Base-by-base conservation (phyloP, 2,888 invertebrate species). In the Gastrophysa polygoni region DNA sequence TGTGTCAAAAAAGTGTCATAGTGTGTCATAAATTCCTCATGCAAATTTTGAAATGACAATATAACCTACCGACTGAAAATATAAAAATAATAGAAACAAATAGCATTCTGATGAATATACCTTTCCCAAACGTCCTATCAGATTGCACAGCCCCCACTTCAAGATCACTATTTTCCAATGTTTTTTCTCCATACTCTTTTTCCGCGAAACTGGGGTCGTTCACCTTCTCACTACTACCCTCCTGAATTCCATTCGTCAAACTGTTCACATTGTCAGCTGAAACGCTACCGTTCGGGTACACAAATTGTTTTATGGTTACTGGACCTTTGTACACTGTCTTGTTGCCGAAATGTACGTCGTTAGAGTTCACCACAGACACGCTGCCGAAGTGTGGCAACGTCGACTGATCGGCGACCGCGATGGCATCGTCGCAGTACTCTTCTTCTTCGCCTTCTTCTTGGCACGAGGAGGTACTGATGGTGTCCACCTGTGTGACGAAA, bases 281-380 rank as follows among this genome's bases (percentile, higher is more conserved):
- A 43, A 34, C 8, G 16, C 61, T 58, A 18, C 70, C 64, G 34
- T 68, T 72, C 3, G 72, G 71, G 66, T 89, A 87, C 58, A 91
- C 83, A 67, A 91, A 85, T 77, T 91, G 91, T 75, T 90, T 91
- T 70, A 92, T 91, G 29, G 88, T 89, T 14, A 92, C 91, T 48
- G 91, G 91, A 5, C 91, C 91, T 75, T 91, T 88, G 74, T 91
- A 91, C 73, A 88, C 88, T 4, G 90, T 90, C 72, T 89, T 91
- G 72, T 90, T 89, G 0, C 92, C 92, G 70, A 92, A 87, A 68
- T 90, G 90, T 1, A 92, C 87, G 77, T 91, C 89, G 21, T 86
- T 86, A 0, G 91, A 91, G 72, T 90, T 87, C 28, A 83, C 84
- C 1, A 92, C 86, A 18, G 86, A 85, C 21, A 91, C 85, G 73